Percentiles rank a stretch among this genome's conserved stretches.
Conservation (phyloP, 2,888 invertebrate species). For the Eurois occulta region DNA sequence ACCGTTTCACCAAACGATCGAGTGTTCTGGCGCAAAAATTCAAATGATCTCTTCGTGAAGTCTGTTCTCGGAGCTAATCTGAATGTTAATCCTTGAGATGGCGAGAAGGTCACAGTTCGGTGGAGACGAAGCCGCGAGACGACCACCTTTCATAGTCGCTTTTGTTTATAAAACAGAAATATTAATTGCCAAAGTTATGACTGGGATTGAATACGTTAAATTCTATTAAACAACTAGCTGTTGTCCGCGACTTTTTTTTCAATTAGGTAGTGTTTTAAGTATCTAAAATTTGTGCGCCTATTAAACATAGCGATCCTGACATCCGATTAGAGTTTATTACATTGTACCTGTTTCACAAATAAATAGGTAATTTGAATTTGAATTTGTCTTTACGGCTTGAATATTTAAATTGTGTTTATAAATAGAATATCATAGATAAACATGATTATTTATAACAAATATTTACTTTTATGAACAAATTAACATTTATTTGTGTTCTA, state of each 20-base stretch:
- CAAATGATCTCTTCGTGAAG: constrained; percentile 22
- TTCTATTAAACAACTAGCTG: not conserved
- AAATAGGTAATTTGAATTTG: no score
- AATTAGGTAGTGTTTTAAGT: no score
- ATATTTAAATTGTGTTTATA: no score
- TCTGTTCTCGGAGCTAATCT: constrained; percentile 22
- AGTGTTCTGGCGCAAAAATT: constrained; percentile 35
- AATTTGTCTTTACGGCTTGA: no score
- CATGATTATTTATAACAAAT: no score
- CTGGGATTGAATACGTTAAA: constrained; percentile 17
- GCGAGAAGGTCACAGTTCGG: not conserved
- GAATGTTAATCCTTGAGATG: constrained; percentile 29
- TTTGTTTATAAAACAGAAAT: constrained; percentile 28
- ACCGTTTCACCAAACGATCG: constrained; percentile 19
- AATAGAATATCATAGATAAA: no score
- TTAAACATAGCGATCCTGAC: no score
- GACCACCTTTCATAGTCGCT: not conserved
- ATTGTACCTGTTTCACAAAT: no score
- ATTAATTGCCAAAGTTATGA: constrained; percentile 26
- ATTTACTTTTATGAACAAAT: no score
- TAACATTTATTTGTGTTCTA: no score
- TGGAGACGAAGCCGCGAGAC: not conserved
- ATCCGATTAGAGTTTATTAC: no score
- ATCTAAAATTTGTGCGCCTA: no score
- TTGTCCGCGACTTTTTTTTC: not conserved